Percentiles rank a stretch among this genome's conserved stretches.
Evolutionary conservation across 2,113 vertebrate species (phyloP).

Genomic region (Lipophrys pholis): DNA sequence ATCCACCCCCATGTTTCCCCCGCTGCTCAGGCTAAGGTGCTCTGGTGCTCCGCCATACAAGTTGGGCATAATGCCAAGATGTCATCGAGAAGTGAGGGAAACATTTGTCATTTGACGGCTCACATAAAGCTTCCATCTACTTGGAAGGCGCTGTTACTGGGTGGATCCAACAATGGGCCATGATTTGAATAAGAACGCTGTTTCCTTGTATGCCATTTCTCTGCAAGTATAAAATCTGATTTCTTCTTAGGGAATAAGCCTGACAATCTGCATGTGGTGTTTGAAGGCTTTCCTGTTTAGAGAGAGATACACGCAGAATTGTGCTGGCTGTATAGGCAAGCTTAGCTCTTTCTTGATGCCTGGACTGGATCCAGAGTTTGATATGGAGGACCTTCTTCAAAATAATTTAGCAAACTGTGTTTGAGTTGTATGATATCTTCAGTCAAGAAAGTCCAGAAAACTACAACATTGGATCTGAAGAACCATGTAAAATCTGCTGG

Average conservation of each 20-base stretch:
- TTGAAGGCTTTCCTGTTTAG: slow-evolving; percentile 31
- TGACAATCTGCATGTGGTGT: slow-evolving; percentile 42
- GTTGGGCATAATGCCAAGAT: slow-evolving; percentile 66
- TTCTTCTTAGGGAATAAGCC: slow-evolving; percentile 46
- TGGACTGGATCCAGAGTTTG: slow-evolving; percentile 16
- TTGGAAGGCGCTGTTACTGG: slow-evolving; percentile 32
- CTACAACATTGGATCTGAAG: no score
- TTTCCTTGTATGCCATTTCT: slow-evolving; percentile 38
- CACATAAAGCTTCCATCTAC: slow-evolving; percentile 46
- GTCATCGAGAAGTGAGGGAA: slow-evolving; percentile 53
- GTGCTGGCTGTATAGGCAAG: slow-evolving; percentile 25
- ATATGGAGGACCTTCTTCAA: slow-evolving; percentile 16
- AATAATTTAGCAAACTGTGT: neutral
- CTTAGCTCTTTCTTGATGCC: slow-evolving; percentile 8
- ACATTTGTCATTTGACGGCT: slow-evolving; percentile 66
- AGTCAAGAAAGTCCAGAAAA: no score
- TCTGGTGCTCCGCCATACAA: slow-evolving; percentile 58
- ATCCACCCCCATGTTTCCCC: slow-evolving; percentile 65
- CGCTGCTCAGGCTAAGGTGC: slow-evolving; percentile 61
- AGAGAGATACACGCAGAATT: slow-evolving; percentile 39
- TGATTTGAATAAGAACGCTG: slow-evolving; percentile 64
- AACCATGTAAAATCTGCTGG: no score
- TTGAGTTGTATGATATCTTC: no score
- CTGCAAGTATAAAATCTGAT: slow-evolving; percentile 51
- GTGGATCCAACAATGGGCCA: slow-evolving; percentile 50